Conservation (phyloP, 1,140 invertebrate genomes). For the Sarcophaga peregrina region DNA sequence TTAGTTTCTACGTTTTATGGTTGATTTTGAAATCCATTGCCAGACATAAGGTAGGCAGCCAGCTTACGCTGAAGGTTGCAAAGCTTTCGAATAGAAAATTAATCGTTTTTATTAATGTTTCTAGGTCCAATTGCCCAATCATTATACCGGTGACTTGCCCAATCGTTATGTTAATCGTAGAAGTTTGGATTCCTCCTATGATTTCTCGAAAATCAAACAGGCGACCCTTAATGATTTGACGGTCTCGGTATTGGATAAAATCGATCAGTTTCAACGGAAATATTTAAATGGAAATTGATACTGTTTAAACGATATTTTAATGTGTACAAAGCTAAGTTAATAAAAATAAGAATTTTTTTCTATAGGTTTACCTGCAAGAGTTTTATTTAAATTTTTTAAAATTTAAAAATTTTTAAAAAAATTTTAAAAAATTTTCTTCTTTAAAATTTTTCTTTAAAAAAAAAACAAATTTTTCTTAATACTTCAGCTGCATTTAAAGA, state of each 20-base stretch:
- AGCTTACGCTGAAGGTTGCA: slow-evolving; percentile 40
- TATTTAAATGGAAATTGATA: slow-evolving; percentile 44
- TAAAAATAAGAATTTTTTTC: too few species aligned
- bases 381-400: too few species aligned
- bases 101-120: neutral
- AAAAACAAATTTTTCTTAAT: too few species aligned
- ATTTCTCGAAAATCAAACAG: slow-evolving; percentile 48
- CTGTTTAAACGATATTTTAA: too few species aligned
- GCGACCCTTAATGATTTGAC: slow-evolving; percentile 63
- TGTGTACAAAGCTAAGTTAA: too few species aligned
- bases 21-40: slow-evolving; percentile 82
- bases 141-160: slow-evolving; percentile 58
- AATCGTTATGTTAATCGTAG: slow-evolving; percentile 60
- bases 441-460: too few species aligned
- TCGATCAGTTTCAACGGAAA: slow-evolving; percentile 63
- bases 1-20: slow-evolving; percentile 81
- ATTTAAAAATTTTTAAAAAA: too few species aligned
- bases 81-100: neutral
- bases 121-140: slow-evolving; percentile 32
- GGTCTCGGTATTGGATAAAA: slow-evolving; percentile 60
- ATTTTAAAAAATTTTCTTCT: too few species aligned
- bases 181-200: slow-evolving; percentile 39
- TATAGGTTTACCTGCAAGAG: too few species aligned
- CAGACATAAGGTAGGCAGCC: slow-evolving; percentile 79
- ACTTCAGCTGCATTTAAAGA: slow-evolving; percentile 51